Base-by-base conservation (phyloP, 2,113 vertebrate species). In the Hirundichthys speculiger region DNA sequence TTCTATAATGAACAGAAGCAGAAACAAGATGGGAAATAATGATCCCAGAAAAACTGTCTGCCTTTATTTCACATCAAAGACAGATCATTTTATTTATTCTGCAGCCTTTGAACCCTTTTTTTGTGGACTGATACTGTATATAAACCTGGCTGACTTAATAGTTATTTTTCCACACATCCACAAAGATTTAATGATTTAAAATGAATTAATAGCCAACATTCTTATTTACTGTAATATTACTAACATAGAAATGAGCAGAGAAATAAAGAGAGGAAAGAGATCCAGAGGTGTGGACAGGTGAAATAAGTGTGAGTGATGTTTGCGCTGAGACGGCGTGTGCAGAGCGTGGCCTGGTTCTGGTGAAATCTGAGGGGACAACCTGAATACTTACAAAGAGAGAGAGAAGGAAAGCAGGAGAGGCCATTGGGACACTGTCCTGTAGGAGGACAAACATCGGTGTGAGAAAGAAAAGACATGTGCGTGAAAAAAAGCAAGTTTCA, bases 371-470 rank as follows among this genome's bases (percentile, higher is more conserved):
- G 73, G 64, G n/a, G 72, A 84, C 77, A 80, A 86, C 86, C 91
- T 90, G 89, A 95, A 97, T 99, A 99, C 98, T 99, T 99, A 99
- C 98, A 98, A 99, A 99, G 89, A 99, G 97, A 97, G 98, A 99
- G 94, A 99, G 98, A 95, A 99, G 98, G 93, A 99, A 99, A 95
- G 98, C 98, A 95, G 98, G 98, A 97, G 98, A 99, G 92, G 96
- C 97, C 98, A 99, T 99, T 94, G 97, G 96, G 94, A 98, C 95
- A 96, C 95, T 98, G 96, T 99, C 98, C 98, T 99, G 96, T 96
- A 96, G 96, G 92, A 96, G 95, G 95, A 95, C 95, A 99, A 96
- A 98, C 94, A 96, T 90, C 40, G 89, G 76, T 90, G 89, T 89
- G 90, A 92, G 90, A 89, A 89, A 91, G 89, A 84, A 80, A 63